A percentile compares a stretch with the other conserved stretches of the same genome.
Conservation (phyloP, 2,888 invertebrate species). For the Onthophagus sagittarius region DNA sequence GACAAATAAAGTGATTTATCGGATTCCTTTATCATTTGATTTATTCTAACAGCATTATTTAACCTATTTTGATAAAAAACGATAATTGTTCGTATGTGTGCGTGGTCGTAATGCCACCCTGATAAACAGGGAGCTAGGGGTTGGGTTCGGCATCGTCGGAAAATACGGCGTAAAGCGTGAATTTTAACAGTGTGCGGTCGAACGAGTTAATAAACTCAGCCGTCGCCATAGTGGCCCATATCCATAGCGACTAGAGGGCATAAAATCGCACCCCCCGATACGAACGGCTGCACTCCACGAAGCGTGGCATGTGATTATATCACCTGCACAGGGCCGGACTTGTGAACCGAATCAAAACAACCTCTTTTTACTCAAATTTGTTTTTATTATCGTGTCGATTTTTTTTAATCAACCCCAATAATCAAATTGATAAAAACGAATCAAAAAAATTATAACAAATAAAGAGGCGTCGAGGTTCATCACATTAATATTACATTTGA, state of each 20-base stretch:
- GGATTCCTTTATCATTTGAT: no score
- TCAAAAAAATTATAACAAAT: background rate
- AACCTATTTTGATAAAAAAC: no score
- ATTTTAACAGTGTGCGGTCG: conserved; percentile 36
- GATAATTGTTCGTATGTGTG: no score
- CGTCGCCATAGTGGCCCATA: conserved; percentile 31
- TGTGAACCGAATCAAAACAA: background rate
- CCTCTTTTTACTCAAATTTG: background rate
- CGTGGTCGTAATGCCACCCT: background rate
- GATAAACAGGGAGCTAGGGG: conserved; percentile 2
- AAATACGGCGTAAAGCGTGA: conserved; percentile 31
- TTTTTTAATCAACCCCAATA: no score
- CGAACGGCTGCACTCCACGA: conserved; percentile 39
- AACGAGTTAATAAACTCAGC: conserved; percentile 37
- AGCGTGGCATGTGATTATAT: conserved; percentile 46
- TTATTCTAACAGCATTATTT: no score
- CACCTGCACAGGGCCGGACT: background rate
- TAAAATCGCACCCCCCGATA: conserved; percentile 26
- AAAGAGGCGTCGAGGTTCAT: background rate
- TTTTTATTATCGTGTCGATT: background rate
- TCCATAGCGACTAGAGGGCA: conserved; percentile 22
- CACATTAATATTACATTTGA: no score
- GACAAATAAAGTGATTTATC: no score
- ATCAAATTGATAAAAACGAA: background rate
- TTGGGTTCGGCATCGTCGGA: conserved; percentile 1